A percentile compares a stretch with the other conserved stretches of the same genome.
These are phyloP conservation scores for Scrobipalpa atriplicella DNA, from an alignment of 2,888 invertebrate genomes.

Conservation along the genomic window DNA sequence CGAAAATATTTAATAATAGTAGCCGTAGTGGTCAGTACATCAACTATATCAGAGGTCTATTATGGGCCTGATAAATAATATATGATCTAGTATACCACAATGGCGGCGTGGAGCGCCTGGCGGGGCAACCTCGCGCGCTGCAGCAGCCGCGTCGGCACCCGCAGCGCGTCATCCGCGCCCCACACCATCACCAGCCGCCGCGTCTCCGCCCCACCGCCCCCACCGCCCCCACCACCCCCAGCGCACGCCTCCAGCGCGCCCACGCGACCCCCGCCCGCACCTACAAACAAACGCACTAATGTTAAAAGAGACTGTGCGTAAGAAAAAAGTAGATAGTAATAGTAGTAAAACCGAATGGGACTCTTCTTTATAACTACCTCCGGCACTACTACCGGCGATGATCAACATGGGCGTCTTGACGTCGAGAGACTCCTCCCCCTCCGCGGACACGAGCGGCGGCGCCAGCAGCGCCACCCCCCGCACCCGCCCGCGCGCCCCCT, in stretches of 20 bases:
- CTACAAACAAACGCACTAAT: no score
- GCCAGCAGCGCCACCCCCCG: constrained; percentile 86
- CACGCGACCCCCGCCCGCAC: constrained; percentile 29
- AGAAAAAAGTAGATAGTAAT: no score
- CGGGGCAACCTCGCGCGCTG: constrained; percentile 86
- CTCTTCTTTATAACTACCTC: no score
- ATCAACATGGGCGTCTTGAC: constrained; percentile 48
- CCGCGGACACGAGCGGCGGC: constrained; percentile 85
- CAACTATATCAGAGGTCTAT: no score
- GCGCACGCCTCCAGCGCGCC: constrained; percentile 74
- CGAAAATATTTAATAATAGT: no score
- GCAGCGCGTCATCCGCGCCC: constrained; percentile 86
- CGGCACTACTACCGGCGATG: constrained; percentile 58
- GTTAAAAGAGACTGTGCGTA: no score
- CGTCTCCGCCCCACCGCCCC: constrained; percentile 81
- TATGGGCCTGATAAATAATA: no score
- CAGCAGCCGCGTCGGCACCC: constrained; percentile 83
- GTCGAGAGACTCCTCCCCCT: constrained; percentile 54
- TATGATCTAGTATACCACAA: constrained; percentile 56
- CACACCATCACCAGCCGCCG: constrained; percentile 84
- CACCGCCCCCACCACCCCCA: constrained; percentile 79
- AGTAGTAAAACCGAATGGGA: no score
- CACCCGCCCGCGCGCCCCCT: constrained; percentile 63
- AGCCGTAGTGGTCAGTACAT: no score
- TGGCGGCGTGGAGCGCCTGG: constrained; percentile 85